Percentiles rank a stretch among this genome's conserved stretches.
Conservation (phyloP, 1,140 invertebrate genomes). For the Cydia pomonella region DNA sequence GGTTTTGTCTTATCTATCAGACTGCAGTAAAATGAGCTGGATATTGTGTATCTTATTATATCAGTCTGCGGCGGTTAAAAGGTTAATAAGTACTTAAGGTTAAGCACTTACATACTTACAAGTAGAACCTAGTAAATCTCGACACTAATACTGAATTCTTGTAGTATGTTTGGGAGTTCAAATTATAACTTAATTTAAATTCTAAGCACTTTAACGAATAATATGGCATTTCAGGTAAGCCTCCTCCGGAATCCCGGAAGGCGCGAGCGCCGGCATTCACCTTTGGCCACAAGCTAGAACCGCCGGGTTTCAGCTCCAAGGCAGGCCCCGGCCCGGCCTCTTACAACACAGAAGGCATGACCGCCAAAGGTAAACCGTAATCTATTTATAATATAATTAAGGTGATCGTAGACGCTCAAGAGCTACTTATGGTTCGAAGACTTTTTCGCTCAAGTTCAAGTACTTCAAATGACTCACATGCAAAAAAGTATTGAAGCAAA, state of each 20-base stretch:
- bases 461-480: background rate
- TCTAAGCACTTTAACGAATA: background rate
- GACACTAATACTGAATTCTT: no score
- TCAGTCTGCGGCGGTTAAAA: no score
- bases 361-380: conserved; percentile 86
- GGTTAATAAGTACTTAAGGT: background rate
- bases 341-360: conserved; percentile 92
- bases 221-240: conserved; percentile 82
- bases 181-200: background rate
- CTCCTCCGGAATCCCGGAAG: conserved; percentile 87
- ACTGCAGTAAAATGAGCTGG: no score
- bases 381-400: conserved; percentile 11
- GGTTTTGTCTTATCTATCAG: no score
- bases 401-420: background rate
- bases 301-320: conserved; percentile 71
- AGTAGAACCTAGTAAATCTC: no score
- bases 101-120: no score
- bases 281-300: conserved; percentile 86
- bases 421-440: conserved; percentile 18
- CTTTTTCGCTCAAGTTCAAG: background rate
- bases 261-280: conserved; percentile 89
- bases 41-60: no score
- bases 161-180: background rate
- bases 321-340: conserved; percentile 92
- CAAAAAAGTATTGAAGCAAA: conserved; percentile 11